Percentiles rank a stretch among this genome's conserved stretches.
These are phyloP conservation scores for Etia nguti DNA, from an alignment of 2,113 vertebrate species.

Conservation along the genomic window DNA sequence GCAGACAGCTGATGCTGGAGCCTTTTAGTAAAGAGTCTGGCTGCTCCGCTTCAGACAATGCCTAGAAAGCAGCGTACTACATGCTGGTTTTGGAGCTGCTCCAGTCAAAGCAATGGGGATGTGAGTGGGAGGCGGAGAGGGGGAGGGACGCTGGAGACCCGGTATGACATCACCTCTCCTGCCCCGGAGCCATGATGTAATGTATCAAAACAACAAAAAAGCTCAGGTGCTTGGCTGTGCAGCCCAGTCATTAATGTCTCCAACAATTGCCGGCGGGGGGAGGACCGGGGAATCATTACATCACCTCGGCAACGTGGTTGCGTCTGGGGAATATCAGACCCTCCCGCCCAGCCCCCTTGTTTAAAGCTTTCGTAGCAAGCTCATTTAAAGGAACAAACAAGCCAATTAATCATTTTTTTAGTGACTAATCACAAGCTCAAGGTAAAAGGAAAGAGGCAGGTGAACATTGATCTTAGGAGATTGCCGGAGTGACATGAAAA, in stretches of 20 bases:
- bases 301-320: constrained; percentile 60
- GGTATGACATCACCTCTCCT: constrained; percentile 69
- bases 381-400: constrained; percentile 26
- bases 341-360: background rate
- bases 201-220: constrained; percentile 66
- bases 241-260: constrained; percentile 48
- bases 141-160: constrained; percentile 47
- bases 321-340: constrained; percentile 49
- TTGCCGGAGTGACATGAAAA: constrained; percentile 7
- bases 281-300: constrained; percentile 56
- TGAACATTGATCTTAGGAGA: background rate
- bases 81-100: constrained; percentile 28
- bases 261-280: constrained; percentile 18
- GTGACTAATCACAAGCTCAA: constrained; percentile 39
- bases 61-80: constrained; percentile 21
- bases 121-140: constrained; percentile 18
- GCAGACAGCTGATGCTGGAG: background rate
- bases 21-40: background rate
- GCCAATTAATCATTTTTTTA: constrained; percentile 29
- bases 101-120: constrained; percentile 41
- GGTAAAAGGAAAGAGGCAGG: background rate
- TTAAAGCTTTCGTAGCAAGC: constrained; percentile 17
- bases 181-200: constrained; percentile 70
- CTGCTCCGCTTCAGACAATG: constrained; percentile 26
- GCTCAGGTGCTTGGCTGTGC: constrained; percentile 63